Evolutionary conservation across 2,797 vertebrate genomes (phyloP), one percentile per base, ranked within the genome.

Genomic region (Rhabdomys pumilio): DNA sequence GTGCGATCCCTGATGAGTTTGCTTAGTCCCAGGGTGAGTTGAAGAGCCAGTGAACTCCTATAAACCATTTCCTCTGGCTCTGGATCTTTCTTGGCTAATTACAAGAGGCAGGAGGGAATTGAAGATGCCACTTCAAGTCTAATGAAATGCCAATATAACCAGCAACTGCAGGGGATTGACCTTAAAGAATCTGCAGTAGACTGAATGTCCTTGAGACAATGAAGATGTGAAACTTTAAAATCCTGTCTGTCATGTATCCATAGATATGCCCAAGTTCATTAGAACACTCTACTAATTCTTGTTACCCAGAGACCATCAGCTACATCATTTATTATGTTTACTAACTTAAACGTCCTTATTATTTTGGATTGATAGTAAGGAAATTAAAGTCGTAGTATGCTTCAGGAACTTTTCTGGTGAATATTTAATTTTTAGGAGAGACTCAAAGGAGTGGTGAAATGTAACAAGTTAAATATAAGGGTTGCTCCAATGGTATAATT

Each of bases 81-180:
- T 91, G 89, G 96, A 90, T 98, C 97, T 97, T 98, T 97, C 97
- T 96, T 75, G 85, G 29, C 93, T 98, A 98, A 98, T 98, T 98
- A 96, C 96, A 94, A 82, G 95, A 95, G 98, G 97, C 79, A 97
- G 96, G 98, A 97, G 96, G 90, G 14, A 11, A 93, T 85, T 95
- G 90, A 97, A 97, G 97, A 97, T 98, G 98, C 91, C 98, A 97
- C 98, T 98, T 98, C 94, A 98, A 97, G 97, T 93, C 96, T 98
- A 98, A 98, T 97, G 96, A 98, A 98, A 98, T 98, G 97, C 96
- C 97, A 98, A 90, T 98, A 97, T 96, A 96, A 97, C 93, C 0
- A 0, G 97, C 95, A 59, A 97, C 97, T 97, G 93, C 72, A 96
- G 97, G 97, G 93, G 93, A 97, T 92, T 97, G 97, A 98, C 97